These are phyloP conservation scores for Himalopsyche tibetana DNA, from an alignment of 2,888 invertebrate genomes.

Conservation along the genomic window DNA sequence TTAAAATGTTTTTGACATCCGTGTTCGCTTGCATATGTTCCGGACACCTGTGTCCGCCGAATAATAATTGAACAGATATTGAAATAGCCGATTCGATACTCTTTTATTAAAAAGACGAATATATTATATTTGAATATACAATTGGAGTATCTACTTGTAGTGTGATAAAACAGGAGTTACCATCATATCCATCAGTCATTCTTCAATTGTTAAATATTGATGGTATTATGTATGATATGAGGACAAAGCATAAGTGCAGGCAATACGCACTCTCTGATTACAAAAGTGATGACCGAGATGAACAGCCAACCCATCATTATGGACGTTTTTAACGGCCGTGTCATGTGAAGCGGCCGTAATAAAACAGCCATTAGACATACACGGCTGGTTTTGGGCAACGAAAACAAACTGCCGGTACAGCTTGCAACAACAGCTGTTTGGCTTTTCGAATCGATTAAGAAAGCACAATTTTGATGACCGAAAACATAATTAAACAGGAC, in stretches of 20 bases:
- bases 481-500: not conserved
- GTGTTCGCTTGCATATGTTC: too few species aligned
- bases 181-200: too few species aligned
- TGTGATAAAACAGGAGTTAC: too few species aligned
- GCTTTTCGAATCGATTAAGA: slow-evolving; percentile 6
- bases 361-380: slow-evolving; percentile 36
- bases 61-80: too few species aligned
- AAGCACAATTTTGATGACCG: not conserved
- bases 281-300: not conserved
- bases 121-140: too few species aligned
- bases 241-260: not conserved
- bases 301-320: slow-evolving; percentile 10
- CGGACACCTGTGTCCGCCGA: too few species aligned
- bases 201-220: too few species aligned
- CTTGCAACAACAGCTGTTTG: not conserved
- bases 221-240: too few species aligned
- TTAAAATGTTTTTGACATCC: too few species aligned
- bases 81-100: too few species aligned
- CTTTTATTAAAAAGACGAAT: too few species aligned
- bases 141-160: too few species aligned
- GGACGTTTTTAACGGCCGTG: slow-evolving; percentile 14
- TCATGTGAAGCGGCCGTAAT: not conserved
- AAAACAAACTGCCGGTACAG: not conserved
- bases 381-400: slow-evolving; percentile 3
- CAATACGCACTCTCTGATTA: not conserved